These are phyloP conservation scores for Proisotoma minuta DNA, from an alignment of 2,888 invertebrate species.

Conservation along the genomic window DNA sequence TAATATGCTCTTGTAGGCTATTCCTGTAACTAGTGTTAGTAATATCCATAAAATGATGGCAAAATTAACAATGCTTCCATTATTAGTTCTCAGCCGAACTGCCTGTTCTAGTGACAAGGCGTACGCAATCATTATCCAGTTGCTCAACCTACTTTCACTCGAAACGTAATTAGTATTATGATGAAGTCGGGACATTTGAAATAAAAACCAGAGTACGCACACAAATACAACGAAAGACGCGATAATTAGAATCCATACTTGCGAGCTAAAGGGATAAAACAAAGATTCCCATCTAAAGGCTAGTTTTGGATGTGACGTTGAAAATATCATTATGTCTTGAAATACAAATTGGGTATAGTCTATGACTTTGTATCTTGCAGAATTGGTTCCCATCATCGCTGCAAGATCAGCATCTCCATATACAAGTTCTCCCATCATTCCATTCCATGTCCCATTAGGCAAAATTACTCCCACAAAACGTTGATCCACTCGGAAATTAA, in stretches of 20 bases:
- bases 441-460: conserved; percentile 27
- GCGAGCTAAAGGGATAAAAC: conserved; percentile 8
- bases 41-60: conserved; percentile 11
- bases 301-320: conserved; percentile 9
- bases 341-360: conserved; percentile 5
- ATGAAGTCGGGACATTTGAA: not conserved
- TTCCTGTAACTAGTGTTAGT: conserved; percentile 1
- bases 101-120: conserved; percentile 21
- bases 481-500: not conserved
- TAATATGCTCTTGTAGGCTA: conserved; percentile 14
- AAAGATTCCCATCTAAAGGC: conserved; percentile 12
- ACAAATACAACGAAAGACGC: conserved; percentile 4
- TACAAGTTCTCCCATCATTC: conserved; percentile 14
- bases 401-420: conserved; percentile 16
- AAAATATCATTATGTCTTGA: conserved; percentile 18
- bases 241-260: conserved; percentile 15
- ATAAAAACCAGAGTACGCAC: not conserved
- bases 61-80: not conserved
- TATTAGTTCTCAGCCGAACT: not conserved
- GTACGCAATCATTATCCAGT: conserved; percentile 15
- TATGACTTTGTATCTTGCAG: conserved; percentile 6
- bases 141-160: not conserved
- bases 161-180: not conserved
- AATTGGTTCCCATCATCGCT: conserved; percentile 12
- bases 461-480: conserved; percentile 1